These are phyloP conservation scores for Pinna nobilis DNA, from an alignment of 1,140 invertebrate genomes.

Conservation along the genomic window DNA sequence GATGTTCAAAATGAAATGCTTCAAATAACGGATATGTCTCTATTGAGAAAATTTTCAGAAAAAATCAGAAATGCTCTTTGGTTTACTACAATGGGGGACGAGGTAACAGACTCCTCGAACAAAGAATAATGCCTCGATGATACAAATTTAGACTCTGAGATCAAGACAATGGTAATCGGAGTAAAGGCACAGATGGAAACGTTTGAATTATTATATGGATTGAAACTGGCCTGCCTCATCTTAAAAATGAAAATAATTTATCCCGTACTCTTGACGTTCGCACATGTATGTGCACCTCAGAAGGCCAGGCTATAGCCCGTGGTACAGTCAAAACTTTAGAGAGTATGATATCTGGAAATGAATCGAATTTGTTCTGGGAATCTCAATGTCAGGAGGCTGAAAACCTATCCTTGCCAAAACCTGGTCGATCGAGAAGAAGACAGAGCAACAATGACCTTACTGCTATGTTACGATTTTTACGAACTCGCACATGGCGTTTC, in stretches of 20 bases:
- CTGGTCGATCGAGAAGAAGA: too few species aligned
- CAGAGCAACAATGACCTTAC: too few species aligned
- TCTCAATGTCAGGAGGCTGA: too few species aligned
- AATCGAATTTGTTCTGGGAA: conserved; percentile 7
- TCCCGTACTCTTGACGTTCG: neutral
- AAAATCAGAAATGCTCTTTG: too few species aligned
- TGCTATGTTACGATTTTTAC: too few species aligned
- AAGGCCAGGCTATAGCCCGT: conserved; percentile 1
- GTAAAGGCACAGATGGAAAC: neutral
- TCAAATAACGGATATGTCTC: too few species aligned
- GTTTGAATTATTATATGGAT: conserved; percentile 20
- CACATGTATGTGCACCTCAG: neutral
- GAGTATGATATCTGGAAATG: neutral
- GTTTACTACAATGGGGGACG: neutral
- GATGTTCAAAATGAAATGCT: too few species aligned
- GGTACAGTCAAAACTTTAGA: conserved; percentile 12
- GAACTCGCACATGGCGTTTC: too few species aligned
- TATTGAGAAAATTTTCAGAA: too few species aligned
- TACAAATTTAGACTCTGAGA: neutral
- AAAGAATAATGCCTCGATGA: conserved; percentile 12
- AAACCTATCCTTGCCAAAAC: too few species aligned
- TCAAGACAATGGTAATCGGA: conserved; percentile 10
- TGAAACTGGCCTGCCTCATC: neutral
- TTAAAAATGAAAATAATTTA: conserved; percentile 10
- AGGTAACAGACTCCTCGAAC: conserved; percentile 11